Evolutionary conservation across 2,113 vertebrate species (phyloP).

Genomic region (Lagopus muta): DNA sequence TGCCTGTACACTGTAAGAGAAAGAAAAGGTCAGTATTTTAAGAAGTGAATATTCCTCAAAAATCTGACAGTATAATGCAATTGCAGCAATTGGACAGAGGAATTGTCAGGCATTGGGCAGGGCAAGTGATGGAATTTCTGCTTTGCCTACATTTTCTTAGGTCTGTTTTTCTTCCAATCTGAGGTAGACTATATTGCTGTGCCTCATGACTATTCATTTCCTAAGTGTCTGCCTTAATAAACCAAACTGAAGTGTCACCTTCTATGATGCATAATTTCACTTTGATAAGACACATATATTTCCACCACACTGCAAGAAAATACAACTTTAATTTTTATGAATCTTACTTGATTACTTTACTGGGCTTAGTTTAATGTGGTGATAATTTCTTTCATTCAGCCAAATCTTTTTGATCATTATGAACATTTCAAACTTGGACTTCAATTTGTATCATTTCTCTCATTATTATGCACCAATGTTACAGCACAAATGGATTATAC

Average conservation of each 20-base stretch:
- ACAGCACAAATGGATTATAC: background rate
- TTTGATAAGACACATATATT: background rate
- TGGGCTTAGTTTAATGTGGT: background rate
- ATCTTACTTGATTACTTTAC: background rate
- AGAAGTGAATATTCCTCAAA: background rate
- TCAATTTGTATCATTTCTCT: background rate
- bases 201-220: background rate
- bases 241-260: background rate
- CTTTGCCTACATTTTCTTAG: background rate
- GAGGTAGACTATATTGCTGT: background rate
- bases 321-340: background rate
- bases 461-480: background rate
- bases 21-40: background rate
- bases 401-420: background rate
- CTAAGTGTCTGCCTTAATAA: background rate
- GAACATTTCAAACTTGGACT: background rate
- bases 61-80: background rate
- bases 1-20: background rate
- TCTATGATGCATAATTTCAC: background rate
- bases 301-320: background rate
- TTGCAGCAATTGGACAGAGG: background rate
- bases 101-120: background rate
- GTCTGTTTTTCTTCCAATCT: background rate
- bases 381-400: background rate
- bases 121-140: background rate